Evolutionary conservation across 2,888 invertebrate genomes (phyloP), one percentile per base, ranked within the genome.

Genomic region (Eurois occulta): DNA sequence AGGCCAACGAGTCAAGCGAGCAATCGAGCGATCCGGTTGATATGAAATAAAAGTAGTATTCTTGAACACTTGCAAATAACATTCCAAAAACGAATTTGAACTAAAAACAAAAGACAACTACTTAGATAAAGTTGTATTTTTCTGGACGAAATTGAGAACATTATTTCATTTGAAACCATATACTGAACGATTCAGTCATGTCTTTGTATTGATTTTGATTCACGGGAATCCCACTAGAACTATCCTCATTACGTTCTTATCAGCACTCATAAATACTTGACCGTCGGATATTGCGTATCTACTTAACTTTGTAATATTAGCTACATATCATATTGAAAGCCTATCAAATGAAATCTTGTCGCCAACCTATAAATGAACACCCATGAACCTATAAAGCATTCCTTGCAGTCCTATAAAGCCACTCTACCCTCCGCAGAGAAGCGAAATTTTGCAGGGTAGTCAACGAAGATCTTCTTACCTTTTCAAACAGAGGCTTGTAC

Each of bases 401-500:
- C n/a, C n/a, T n/a, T n/a, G n/a, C n/a, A n/a, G n/a, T n/a, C n/a
- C n/a, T n/a, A n/a, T n/a, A n/a, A n/a, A n/a, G n/a, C n/a, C n/a
- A n/a, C n/a, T n/a, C n/a, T n/a, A n/a, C n/a, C n/a, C n/a, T n/a
- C n/a, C n/a, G n/a, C n/a, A n/a, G n/a, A n/a, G n/a, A n/a, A n/a
- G n/a, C n/a, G n/a, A n/a, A n/a, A n/a, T n/a, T n/a, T n/a, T n/a
- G n/a, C n/a, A n/a, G n/a, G n/a, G n/a, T n/a, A n/a, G n/a, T n/a
- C n/a, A n/a, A n/a, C 38, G 7, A 65, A 55, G n/a, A 55, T 41
- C 8, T 79, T 66, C 81, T 79, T 60, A 98, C 98, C 97, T 98
- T 98, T 88, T 98, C 98, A 95, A 98, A 98, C 65, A 98, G 94
- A 4, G 98, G 98, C 77, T 97, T 97, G 94, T 98, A 99, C 87